Base-by-base conservation (phyloP, 2,888 invertebrate genomes). In the Apodemia zela region DNA sequence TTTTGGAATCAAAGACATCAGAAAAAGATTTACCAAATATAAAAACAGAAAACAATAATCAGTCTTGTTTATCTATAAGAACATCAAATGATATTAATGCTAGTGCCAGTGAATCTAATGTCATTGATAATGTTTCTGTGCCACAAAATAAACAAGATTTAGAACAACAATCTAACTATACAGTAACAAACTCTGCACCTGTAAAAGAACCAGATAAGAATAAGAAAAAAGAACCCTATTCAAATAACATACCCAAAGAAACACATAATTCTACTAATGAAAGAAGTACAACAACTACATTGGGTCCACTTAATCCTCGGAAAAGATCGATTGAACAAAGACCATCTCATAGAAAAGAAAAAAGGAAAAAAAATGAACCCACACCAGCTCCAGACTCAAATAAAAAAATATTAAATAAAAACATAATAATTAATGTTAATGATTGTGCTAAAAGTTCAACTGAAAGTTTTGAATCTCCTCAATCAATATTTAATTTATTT, bases 271-370 rank as follows among this genome's bases (percentile, higher is more conserved):
- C 58, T 57, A 57, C 63, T 61, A 38, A 35, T 51, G 58, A 58
- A 42, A 60, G 61, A 62, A 67, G 64, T 33, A 42, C 3, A 29
- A 29, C 45, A 42, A 35, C 17, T 33, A 33, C 58, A 11, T 33
- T n/a, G 4, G 10, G 21, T 21, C 17, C 45, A 13, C 15, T 45
- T 11, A 80, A 79, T 66, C 75, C 85, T 29, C 79, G 88, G 15
- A 91, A 91, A 76, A 81, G 91, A 66, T 84, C 86, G 8, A 75
- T 76, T 66, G 89, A 91, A 25, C 84, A 88, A 73, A 85, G 80
- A 73, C 87, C 89, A 51, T 81, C 85, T 18, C 90, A 91, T 72
- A 84, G 90, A 57, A 91, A 90, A 79, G 91, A 91, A 78, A 91
- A 91, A 76, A 83, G 89, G 35, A 91, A 89, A 73, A 91, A 89